Evolutionary conservation across 1,140 invertebrate species (phyloP).

Genomic region (Neodiprion pinetum): DNA sequence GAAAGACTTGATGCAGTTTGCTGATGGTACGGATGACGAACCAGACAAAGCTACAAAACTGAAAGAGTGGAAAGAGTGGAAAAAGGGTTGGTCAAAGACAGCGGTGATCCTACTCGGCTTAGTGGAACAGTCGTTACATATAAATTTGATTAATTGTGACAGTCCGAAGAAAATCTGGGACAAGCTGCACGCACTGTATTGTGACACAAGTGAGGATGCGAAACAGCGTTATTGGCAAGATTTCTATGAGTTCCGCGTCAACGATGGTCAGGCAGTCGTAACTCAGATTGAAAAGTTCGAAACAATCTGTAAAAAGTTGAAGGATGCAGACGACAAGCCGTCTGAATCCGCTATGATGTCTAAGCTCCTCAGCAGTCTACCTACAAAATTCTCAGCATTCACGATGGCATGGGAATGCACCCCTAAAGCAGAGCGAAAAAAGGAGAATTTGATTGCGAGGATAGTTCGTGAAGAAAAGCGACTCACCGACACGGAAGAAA

Average conservation of each 20-base stretch:
- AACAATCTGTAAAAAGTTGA: conserved; percentile 21
- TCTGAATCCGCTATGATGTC: conserved; percentile 17
- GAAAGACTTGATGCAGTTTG: conserved; percentile 7
- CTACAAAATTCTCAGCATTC: conserved; percentile 17
- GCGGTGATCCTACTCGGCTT: conserved; percentile 17
- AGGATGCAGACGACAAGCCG: conserved; percentile 8
- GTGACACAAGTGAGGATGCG: conserved; percentile 13
- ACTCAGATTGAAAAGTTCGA: conserved; percentile 13
- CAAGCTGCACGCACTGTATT: conserved; percentile 15
- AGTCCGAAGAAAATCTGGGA: conserved; percentile 15
- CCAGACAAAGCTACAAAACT: conserved; percentile 16
- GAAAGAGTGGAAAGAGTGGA: conserved; percentile 18
- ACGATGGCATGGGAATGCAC: conserved; percentile 17
- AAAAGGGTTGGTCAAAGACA: conserved; percentile 15
- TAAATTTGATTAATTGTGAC: conserved; percentile 12
- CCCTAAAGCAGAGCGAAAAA: conserved; percentile 9
- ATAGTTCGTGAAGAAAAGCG: conserved; percentile 12
- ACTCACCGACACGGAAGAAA: conserved; percentile 12
- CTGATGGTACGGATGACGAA: not conserved
- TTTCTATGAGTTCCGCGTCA: conserved; percentile 16
- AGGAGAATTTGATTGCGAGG: conserved; percentile 15
- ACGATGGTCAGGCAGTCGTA: conserved; percentile 14
- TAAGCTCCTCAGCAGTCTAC: conserved; percentile 14
- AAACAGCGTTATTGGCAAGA: conserved; percentile 18
- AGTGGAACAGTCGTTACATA: conserved; percentile 16